These are phyloP conservation scores for Heteromormyrus szaboi DNA, from an alignment of 2,797 vertebrate species.

Conservation along the genomic window DNA sequence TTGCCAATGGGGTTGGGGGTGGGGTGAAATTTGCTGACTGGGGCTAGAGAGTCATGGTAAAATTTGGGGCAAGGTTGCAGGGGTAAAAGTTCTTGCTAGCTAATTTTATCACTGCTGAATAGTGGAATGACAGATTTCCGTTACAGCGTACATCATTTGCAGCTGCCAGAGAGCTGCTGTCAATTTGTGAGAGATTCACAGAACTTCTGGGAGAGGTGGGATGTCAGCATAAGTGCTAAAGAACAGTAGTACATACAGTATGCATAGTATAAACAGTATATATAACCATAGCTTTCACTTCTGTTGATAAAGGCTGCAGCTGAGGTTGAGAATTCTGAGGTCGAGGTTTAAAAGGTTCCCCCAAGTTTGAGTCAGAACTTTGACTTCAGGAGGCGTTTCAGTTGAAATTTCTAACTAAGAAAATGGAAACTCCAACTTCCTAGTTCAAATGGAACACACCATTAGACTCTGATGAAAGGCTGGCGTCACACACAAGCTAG, in stretches of 20 bases:
- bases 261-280: not conserved
- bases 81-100: not conserved
- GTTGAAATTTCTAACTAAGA: not conserved
- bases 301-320: not conserved
- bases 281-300: not conserved
- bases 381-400: not conserved
- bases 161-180: not conserved
- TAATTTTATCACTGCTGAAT: not conserved
- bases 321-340: not conserved
- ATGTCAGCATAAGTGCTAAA: not conserved
- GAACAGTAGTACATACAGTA: not conserved
- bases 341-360: not conserved
- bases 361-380: not conserved
- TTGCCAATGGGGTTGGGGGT: no score
- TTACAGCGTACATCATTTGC: not conserved
- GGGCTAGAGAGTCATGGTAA: not conserved
- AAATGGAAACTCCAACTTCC: not conserved
- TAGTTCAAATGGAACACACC: not conserved
- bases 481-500: not conserved
- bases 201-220: not conserved
- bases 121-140: not conserved
- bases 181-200: not conserved
- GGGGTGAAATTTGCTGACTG: no score
- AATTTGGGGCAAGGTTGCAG: not conserved
- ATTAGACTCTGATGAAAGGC: not conserved